Base-by-base conservation (phyloP, 2,888 invertebrate species). In the Amphipyra berbera region DNA sequence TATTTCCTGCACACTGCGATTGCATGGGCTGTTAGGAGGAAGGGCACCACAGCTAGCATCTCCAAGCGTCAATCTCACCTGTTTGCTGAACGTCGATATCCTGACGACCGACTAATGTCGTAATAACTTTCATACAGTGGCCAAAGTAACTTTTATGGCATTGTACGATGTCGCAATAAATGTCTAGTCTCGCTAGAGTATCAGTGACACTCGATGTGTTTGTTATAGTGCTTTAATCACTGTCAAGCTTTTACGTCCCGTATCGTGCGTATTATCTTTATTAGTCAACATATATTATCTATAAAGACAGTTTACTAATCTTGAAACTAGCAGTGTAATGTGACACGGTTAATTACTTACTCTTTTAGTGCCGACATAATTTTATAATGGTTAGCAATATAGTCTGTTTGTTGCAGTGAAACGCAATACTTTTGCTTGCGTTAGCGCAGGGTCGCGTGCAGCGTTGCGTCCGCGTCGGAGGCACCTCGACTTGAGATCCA, bases 371-470 rank as follows among this genome's bases (percentile, higher is more conserved):
- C 60, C 65, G 68, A 65, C 61, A 74, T 72, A 80, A 68, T 68
- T 80, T 78, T 80, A 70, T 70, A 61, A 68, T 52, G 61, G 66
- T 49, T 67, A 54, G 66, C 54, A 67, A 65, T 78, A 75, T 76
- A 64, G 61, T 54, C 37, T 77, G 61, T 60, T 57, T 52, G 70
- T 64, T 73, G 63, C 42, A 61, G 52, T 80, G 78, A 72, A 80
- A 78, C 62, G 78, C 68, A 78, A 78, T 80, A 78, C 78, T 70
- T 73, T 71, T 57, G 73, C 70, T 67, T 71, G 68, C 64, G 64
- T 53, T 60, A 56, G 62, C 52, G 54, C 55, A 63, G n/a, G 62
- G 86, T 90, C 86, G 90, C 90, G 90, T 90, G 90, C 85, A 79
- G 76, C 69, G 57, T 53, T 37, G 54, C 52, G 61, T 68, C n/a